A percentile compares a stretch with the other conserved stretches of the same genome.
Evolutionary conservation across 2,797 vertebrate species (phyloP).

Genomic region (Premnoplex brunnescens): DNA sequence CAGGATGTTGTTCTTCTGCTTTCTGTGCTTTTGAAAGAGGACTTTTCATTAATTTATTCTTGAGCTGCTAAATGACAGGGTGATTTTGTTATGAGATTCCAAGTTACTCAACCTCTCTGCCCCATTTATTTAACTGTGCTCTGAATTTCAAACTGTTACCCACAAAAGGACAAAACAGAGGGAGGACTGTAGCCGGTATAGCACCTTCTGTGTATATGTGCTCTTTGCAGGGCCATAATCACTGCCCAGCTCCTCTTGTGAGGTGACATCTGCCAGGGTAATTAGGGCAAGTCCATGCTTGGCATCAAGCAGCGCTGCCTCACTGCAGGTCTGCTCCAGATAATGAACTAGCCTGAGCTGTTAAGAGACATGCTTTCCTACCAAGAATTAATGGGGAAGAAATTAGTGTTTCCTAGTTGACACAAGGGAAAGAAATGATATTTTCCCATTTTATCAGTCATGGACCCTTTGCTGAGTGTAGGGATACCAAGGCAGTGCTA

Average conservation of each 20-base stretch:
- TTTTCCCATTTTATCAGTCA: background rate
- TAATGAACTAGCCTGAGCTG: background rate
- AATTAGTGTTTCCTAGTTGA: background rate
- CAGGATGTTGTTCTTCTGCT: background rate
- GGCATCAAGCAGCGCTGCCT: background rate
- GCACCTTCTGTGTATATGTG: background rate
- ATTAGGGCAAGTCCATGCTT: background rate
- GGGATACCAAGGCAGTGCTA: background rate
- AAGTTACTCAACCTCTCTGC: fast-evolving
- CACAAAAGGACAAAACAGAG: background rate
- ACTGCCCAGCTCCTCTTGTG: background rate
- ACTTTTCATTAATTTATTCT: background rate
- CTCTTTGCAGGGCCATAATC: background rate
- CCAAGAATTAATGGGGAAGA: background rate
- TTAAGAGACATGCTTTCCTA: background rate
- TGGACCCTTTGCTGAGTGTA: background rate
- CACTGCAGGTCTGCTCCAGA: background rate
- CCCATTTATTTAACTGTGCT: background rate
- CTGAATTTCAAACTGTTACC: background rate
- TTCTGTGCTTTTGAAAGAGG: background rate
- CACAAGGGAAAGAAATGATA: background rate
- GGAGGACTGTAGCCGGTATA: background rate
- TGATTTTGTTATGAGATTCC: background rate
- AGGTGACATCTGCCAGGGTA: background rate
- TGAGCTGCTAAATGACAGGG: background rate